Conservation (phyloP, 2,888 invertebrate genomes). For the Drosophila dives region DNA sequence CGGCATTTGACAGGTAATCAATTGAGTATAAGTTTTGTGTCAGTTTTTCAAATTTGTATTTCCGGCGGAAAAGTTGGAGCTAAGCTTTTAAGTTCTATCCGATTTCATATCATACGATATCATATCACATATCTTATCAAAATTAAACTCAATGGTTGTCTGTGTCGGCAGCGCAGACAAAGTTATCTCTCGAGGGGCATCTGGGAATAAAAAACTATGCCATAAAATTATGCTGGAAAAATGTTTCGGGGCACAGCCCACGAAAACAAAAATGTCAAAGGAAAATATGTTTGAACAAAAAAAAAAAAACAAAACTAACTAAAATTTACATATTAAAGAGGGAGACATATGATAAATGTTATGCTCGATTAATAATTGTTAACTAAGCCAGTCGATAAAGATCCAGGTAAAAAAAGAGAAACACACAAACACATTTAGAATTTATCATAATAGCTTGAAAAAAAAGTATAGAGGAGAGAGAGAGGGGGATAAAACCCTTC, state of each 20-base stretch:
- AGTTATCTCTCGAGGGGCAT: slow-evolving; percentile 62
- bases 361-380: slow-evolving; percentile 80
- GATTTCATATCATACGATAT: slow-evolving; percentile 45
- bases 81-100: slow-evolving; percentile 54
- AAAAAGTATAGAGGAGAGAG: background rate
- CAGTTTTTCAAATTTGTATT: slow-evolving; percentile 45
- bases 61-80: slow-evolving; percentile 49
- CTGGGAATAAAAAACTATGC: slow-evolving; percentile 22
- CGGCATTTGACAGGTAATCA: slow-evolving; percentile 52
- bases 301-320: slow-evolving; percentile 7
- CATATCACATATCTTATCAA: slow-evolving; percentile 35
- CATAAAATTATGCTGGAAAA: slow-evolving; percentile 57
- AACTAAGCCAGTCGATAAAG: slow-evolving; percentile 72
- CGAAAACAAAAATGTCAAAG: slow-evolving; percentile 43
- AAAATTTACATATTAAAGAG: slow-evolving; percentile 65
- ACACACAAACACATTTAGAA: slow-evolving; percentile 12
- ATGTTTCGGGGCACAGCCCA: slow-evolving; percentile 41
- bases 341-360: slow-evolving; percentile 71
- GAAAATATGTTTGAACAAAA: slow-evolving; percentile 5
- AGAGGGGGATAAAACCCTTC: background rate
- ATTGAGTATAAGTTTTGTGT: slow-evolving; percentile 13
- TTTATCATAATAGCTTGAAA: slow-evolving; percentile 49
- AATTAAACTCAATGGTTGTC: slow-evolving; percentile 34
- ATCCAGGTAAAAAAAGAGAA: slow-evolving; percentile 44
- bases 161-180: slow-evolving; percentile 56